Evolutionary conservation across 1,140 invertebrate species (phyloP).

Genomic region (Musca vetustissima): DNA sequence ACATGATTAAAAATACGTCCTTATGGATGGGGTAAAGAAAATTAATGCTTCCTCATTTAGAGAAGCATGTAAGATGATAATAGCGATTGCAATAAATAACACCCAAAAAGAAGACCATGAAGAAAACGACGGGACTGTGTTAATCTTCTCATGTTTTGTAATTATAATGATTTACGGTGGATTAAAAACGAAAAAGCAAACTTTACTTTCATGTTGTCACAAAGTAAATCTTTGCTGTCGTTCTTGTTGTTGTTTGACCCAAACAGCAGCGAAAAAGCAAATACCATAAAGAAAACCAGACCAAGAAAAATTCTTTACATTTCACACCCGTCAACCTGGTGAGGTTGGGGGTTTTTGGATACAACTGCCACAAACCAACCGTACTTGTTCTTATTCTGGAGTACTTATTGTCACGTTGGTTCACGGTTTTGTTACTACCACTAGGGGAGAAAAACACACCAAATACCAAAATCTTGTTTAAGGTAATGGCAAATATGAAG

Average conservation of each 20-base stretch:
- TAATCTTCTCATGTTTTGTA: constrained; percentile 21
- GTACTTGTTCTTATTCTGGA: too few relatives aligned
- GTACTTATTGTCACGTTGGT: too few relatives aligned
- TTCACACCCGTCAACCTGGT: not conserved
- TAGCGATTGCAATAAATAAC: too few relatives aligned
- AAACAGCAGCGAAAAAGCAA: not conserved
- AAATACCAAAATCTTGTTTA: too few relatives aligned
- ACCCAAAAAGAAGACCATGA: too few relatives aligned
- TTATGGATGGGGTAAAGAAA: too few relatives aligned
- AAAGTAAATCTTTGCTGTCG: constrained; percentile 6
- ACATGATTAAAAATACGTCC: too few relatives aligned
- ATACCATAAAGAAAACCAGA: not conserved
- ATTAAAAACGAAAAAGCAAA: constrained; percentile 5
- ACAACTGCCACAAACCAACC: not conserved
- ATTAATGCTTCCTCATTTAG: too few relatives aligned
- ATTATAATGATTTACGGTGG: constrained; percentile 20
- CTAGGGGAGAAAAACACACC: too few relatives aligned
- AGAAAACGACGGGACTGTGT: not conserved
- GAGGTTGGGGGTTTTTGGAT: not conserved
- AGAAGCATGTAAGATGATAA: too few relatives aligned
- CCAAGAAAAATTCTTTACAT: not conserved
- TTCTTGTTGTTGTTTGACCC: not conserved
- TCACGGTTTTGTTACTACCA: too few relatives aligned
- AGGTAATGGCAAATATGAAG: too few relatives aligned
- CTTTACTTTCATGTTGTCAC: constrained; percentile 21